Conservation (phyloP, 2,113 vertebrate species). For the Phasianus colchicus region DNA sequence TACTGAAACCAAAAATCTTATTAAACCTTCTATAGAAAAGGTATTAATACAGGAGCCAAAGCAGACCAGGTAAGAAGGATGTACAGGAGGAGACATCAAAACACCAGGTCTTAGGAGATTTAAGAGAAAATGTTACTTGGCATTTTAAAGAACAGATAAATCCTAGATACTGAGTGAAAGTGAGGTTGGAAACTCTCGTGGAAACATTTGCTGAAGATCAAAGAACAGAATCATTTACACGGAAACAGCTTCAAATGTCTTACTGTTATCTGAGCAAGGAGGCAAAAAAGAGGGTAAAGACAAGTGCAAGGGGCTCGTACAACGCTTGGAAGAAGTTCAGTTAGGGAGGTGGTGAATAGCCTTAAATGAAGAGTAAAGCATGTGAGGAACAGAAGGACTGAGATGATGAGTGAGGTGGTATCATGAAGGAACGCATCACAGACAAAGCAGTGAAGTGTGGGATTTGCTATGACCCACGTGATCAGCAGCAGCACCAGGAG, state of each 20-base stretch:
- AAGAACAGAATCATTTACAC: neutral
- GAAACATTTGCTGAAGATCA: conserved; percentile 42
- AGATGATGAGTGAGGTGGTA: neutral
- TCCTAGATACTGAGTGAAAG: neutral
- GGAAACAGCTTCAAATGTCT: neutral
- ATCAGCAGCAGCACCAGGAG: conserved; percentile 9
- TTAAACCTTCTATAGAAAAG: neutral
- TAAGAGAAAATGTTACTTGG: neutral
- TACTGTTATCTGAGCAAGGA: neutral
- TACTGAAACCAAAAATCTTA: conserved; percentile 39
- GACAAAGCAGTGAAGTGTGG: neutral
- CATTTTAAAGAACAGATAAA: conserved; percentile 49
- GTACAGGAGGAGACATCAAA: neutral
- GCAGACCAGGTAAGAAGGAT: neutral
- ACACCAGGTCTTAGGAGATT: neutral
- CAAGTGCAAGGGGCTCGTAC: neutral
- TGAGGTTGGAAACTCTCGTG: conserved; percentile 5
- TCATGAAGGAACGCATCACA: neutral
- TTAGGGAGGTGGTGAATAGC: neutral
- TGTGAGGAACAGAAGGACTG: neutral
- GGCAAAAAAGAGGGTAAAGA: neutral
- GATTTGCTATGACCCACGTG: neutral
- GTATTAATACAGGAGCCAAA: neutral
- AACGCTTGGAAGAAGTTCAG: neutral
- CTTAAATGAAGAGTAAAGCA: neutral